These are phyloP conservation scores for Pteropus alecto DNA, from an alignment of 2,113 vertebrate species.

Conservation along the genomic window DNA sequence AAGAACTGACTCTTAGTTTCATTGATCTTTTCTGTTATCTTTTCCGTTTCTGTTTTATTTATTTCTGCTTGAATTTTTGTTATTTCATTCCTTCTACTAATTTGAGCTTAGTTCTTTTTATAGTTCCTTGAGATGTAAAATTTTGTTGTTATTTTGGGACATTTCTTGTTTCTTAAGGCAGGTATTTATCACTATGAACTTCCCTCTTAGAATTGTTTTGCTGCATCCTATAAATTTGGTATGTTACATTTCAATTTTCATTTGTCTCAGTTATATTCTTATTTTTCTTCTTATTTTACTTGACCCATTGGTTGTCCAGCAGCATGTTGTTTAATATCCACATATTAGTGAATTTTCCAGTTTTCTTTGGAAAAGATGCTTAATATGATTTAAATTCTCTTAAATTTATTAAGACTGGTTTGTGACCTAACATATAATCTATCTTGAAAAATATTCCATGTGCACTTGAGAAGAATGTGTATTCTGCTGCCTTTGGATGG, in stretches of 20 bases:
- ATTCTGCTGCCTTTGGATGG: neutral
- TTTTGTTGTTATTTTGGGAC: neutral
- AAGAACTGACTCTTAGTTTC: no score
- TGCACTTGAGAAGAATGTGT: neutral
- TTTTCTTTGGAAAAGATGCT: neutral
- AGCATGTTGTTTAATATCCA: neutral
- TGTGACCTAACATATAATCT: neutral
- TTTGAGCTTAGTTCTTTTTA: neutral
- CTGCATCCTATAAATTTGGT: neutral
- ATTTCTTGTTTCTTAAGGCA: neutral
- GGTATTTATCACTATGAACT: neutral
- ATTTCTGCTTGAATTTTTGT: neutral
- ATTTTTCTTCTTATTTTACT: neutral
- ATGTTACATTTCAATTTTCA: neutral
- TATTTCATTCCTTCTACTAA: neutral
- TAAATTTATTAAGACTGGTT: neutral
- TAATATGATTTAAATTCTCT: neutral
- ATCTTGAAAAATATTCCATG: neutral
- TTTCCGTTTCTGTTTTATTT: neutral
- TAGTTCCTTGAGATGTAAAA: neutral
- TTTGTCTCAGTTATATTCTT: neutral
- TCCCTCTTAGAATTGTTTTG: neutral
- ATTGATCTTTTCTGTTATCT: no score
- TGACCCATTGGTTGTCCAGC: neutral
- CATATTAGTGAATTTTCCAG: neutral